Percentiles rank a stretch among this genome's conserved stretches.
Evolutionary conservation across 2,797 vertebrate genomes (phyloP).

Genomic region (Anniella stebbinsi): DNA sequence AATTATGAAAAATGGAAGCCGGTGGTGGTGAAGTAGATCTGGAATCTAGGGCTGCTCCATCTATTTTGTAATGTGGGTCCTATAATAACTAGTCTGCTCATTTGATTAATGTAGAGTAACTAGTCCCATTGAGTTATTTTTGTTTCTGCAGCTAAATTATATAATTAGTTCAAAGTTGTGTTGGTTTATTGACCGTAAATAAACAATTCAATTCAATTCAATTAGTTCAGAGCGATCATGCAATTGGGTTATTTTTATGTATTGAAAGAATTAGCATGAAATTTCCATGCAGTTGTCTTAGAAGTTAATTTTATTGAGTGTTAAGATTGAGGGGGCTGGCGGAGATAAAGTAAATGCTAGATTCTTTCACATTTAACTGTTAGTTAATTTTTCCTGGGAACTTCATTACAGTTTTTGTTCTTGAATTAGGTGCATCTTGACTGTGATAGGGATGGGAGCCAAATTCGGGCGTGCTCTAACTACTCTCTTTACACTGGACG

Average conservation of each 20-base stretch:
- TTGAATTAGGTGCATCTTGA: slow-evolving; percentile 39
- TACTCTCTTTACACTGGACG: background rate
- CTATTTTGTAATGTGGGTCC: background rate
- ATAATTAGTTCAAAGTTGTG: slow-evolving; percentile 7
- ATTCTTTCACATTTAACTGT: accelerated
- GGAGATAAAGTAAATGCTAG: background rate
- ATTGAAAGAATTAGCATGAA: background rate
- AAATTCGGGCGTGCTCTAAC: background rate
- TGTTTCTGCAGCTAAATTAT: background rate
- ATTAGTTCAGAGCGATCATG: slow-evolving; percentile 14
- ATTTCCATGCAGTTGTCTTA: slow-evolving; percentile 29
- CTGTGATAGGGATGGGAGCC: slow-evolving; percentile 22
- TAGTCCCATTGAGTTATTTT: background rate
- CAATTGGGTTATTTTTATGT: slow-evolving; percentile 13
- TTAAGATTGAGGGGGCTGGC: background rate
- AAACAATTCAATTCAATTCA: too few relatives aligned
- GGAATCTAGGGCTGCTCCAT: too few relatives aligned
- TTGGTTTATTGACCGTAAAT: too few relatives aligned
- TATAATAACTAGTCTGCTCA: background rate
- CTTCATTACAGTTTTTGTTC: background rate
- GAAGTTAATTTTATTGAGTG: slow-evolving; percentile 20
- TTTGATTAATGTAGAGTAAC: background rate
- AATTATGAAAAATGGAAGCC: background rate
- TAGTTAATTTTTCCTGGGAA: background rate
- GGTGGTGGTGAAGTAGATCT: background rate